Base-by-base conservation (phyloP, 2,113 vertebrate genomes). In the Motacilla tschutschensis region DNA sequence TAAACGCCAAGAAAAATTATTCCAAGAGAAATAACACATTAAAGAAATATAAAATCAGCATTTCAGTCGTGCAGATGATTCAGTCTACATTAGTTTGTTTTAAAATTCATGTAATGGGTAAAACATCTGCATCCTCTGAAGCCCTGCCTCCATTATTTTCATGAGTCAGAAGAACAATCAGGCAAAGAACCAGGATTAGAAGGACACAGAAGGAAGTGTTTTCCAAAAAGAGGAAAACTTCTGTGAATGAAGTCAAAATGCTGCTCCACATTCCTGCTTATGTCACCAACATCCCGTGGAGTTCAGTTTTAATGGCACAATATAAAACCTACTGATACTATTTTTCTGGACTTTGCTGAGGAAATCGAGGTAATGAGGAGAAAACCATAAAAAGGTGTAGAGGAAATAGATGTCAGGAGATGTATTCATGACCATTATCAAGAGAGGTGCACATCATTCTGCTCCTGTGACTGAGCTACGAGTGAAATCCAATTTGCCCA, bases 401-500 rank as follows among this genome's bases (percentile, higher is more conserved):
- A 54, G 74, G 35, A 79, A 84, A 90, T 7, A 53, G 63, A 22
- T 73, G 79, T 70, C 78, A 75, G 69, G 70, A 85, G 63, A 81
- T 74, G 69, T 57, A 87, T 72, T 83, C 70, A 86, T 33, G 63
- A 13, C 48, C 63, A 79, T 59, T 48, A 79, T 40, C 67, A 79
- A 55, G 9, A 81, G 63, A 73, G 43, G 48, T 28, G 20, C 63
- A 63, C 36, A 69, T 60, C 47, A 70, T 11, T 76, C 71, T 59
- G 17, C 72, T 91, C 63, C 60, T 87, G 36, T 38, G 48, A 60
- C 81, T 50, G 44, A 91, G 41, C 88, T 55, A 54, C 0, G 18
- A 76, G 44, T 35, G 47, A 86, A 91, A 95, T 76, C 55, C 43
- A 84, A 79, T 91, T 87, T 92, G 35, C 53, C 35, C 29, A 60